Evolutionary conservation across 1,140 invertebrate species (phyloP), one percentile per base, ranked within the genome.

Genomic region (Anastrepha obliqua): DNA sequence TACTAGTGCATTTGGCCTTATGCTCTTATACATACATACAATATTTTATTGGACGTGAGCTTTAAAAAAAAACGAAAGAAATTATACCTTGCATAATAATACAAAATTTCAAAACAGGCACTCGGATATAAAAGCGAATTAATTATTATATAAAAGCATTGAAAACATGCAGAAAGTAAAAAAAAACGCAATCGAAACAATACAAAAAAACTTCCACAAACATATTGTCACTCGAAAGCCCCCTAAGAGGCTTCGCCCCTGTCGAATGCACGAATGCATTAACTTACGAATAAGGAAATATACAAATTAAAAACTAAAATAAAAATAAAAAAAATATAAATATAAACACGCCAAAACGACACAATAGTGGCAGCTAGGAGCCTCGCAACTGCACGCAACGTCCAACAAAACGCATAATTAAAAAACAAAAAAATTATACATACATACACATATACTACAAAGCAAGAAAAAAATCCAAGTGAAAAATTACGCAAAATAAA

Each of bases 401-500:
- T n/a, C 51, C 74, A 81, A 81, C 74, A 81, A 74, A 81, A 58
- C 47, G 74, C 74, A 29, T 42, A 81, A 81, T 55, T 81, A 81
- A 81, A 81, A 81, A 81, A 44, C 51, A 51, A 78, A 81, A 20
- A 55, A 70, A 67, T 39, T 60, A 60, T 55, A 29, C 9, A 39
- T 67, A 20, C 51, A 55, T 17, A 2, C 58, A 58, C 51, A 58
- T 81, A 85, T 6, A 47, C 44, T 74, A 47, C 44, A 51, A 67
- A 67, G 20, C 62, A 67, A n/a, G 20, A 86, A 87, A 87, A 87
- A 87, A 47, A n/a, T 55, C n/a, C 62, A 29, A 67, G 42, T 64
- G 86, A 64, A 86, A 86, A 86, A 81, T 81, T 58, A 81, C 74
- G 74, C 74, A 81, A 81, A 81, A 81, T 81, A 81, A 81, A n/a